Evolutionary conservation across 2,797 vertebrate genomes (phyloP), one percentile per base, ranked within the genome.

Genomic region (Hydrolagus colliei): DNA sequence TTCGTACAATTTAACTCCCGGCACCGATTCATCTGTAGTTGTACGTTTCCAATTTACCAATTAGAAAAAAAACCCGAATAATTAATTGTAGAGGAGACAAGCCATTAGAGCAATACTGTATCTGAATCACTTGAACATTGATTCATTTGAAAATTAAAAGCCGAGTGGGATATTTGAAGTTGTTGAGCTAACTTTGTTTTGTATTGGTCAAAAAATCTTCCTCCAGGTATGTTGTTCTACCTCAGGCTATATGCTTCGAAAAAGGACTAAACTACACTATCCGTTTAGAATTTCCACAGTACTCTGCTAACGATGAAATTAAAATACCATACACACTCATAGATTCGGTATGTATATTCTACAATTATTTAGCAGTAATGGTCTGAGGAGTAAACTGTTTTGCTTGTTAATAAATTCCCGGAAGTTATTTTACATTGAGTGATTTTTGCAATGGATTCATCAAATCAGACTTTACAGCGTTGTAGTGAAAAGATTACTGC

Each of bases 311-410:
- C 78, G 96, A 92, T 0, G 94, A 96, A 0, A 89, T 96, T 77
- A 96, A 97, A 89, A 96, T 91, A 61, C 97, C 98, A 0, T 98
- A 98, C 91, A 98, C 94, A 0, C 94, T 99, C 35, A 97, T 99
- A 1, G 98, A 99, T 89, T 99, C 98, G 14, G 98, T 99, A 89
- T 95, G 94, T 92, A 88, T n/a, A 73, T 41, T 77, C n/a, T 71
- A n/a, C 2, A 32, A 65, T 27, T 32, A 32, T 52, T 52, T 52
- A 52, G 41, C 41, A 52, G 41, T 52, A 6, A 52, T n/a, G 7
- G 8, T 32, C 65, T 27, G 27, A 6, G 9, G 52, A 84, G 18
- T 14, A 67, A 63, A 79, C 63, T 52, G 9, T 10, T 68, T 82
- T 9, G 35, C 14, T 13, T 20, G 16, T 11, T 4, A 18, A 18